Percentiles rank a stretch among this genome's conserved stretches.
phyloP scores from a whole-genome alignment of 2,113 vertebrate species.

The Malurus alboscapulatus region DNA sequence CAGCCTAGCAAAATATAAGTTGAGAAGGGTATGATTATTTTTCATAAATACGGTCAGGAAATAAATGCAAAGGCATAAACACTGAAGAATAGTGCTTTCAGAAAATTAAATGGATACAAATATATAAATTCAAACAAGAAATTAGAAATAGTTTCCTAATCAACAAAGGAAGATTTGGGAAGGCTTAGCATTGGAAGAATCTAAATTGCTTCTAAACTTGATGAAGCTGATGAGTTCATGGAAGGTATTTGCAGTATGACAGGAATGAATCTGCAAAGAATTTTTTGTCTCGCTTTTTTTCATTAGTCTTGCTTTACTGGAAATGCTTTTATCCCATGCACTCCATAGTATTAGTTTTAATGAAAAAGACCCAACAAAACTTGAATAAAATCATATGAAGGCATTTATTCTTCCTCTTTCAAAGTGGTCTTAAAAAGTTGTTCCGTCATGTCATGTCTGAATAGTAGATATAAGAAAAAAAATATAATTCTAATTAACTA shows the following conservation, averaged over 20 bases:
- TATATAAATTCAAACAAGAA: background rate
- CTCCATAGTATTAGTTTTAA: background rate
- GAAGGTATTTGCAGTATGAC: background rate
- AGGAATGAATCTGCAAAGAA: background rate
- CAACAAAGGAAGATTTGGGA: constrained; percentile 2
- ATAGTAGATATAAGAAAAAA: background rate
- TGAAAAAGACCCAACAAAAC: background rate
- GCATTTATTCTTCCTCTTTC: background rate
- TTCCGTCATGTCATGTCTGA: background rate
- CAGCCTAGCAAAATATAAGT: constrained; percentile 13
- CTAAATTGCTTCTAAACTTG: constrained; percentile 10
- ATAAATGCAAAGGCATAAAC: background rate
- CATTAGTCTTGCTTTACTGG: background rate
- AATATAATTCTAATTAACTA: background rate
- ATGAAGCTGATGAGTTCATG: background rate
- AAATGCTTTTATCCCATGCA: background rate
- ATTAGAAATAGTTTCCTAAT: background rate
- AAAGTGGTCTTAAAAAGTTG: background rate
- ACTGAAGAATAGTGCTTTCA: background rate
- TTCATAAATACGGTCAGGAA: constrained; percentile 12
- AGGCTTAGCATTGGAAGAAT: background rate
- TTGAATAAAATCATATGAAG: background rate
- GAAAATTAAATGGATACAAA: constrained; percentile 20
- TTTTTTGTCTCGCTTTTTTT: background rate
- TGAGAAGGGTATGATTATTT: constrained; percentile 24